phyloP scores from a whole-genome alignment of 2,797 vertebrate genomes.

The Phataginus tricuspis region DNA sequence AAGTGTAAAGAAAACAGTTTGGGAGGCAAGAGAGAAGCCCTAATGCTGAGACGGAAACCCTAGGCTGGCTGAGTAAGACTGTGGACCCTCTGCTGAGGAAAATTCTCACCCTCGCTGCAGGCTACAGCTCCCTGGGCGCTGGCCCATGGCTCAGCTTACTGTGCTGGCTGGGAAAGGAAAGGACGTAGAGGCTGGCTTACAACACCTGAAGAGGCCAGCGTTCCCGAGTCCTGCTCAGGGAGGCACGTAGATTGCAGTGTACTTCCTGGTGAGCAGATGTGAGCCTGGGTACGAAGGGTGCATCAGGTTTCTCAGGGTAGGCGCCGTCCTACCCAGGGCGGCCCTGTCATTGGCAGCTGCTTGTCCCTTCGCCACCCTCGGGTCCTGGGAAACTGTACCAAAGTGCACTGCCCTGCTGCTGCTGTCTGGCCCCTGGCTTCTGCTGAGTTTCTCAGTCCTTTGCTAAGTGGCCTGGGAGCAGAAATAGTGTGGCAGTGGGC shows the following conservation, averaged over 20 bases:
- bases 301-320: neutral
- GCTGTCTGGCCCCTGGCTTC: neutral
- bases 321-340: neutral
- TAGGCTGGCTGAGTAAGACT: no score
- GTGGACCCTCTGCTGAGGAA: neutral
- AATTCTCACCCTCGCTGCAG: fast-evolving
- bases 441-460: neutral
- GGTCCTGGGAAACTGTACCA: neutral
- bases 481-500: neutral
- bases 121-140: neutral
- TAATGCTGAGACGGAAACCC: neutral
- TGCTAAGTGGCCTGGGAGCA: no score
- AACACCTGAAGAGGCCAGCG: neutral
- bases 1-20: neutral
- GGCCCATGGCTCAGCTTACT: neutral
- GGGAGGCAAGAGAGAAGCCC: neutral
- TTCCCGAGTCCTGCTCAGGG: neutral
- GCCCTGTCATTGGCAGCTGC: neutral
- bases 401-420: neutral
- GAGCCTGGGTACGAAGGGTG: fast-evolving
- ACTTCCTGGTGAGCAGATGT: neutral
- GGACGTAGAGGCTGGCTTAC: neutral
- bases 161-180: neutral
- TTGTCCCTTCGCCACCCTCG: neutral
- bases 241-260: no score